Percentiles rank a stretch among this genome's conserved stretches.
Evolutionary conservation across 2,113 vertebrate species (phyloP).

Genomic region (Sapajus apella): DNA sequence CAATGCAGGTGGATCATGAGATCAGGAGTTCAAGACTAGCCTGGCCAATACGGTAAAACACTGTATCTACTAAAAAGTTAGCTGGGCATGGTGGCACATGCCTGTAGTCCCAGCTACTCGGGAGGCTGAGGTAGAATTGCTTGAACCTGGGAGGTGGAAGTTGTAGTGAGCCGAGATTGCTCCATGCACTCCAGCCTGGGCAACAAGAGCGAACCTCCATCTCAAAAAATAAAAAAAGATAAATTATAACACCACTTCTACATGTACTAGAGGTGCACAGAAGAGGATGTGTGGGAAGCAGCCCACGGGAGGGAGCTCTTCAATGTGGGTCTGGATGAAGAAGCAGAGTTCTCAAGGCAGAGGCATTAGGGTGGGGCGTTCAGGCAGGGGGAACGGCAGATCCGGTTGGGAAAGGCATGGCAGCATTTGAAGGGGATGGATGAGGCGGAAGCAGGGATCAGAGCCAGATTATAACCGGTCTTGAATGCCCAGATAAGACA

Average conservation of each 20-base stretch:
- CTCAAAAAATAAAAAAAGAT: not conserved
- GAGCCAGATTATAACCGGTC: no score
- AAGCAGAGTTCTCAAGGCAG: not conserved
- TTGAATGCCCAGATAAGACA: not conserved
- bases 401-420: not conserved
- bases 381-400: not conserved
- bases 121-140: no score
- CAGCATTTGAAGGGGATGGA: not conserved
- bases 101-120: no score
- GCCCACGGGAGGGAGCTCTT: not conserved
- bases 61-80: no score
- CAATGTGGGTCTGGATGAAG: not conserved
- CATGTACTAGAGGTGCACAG: accelerated
- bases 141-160: no score
- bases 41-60: no score
- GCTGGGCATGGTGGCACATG: no score
- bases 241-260: not conserved
- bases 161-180: no score
- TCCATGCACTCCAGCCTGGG: no score
- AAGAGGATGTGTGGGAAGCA: not conserved
- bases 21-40: no score
- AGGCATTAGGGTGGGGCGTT: not conserved
- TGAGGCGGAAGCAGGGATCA: not conserved
- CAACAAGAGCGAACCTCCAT: no score
- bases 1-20: no score